Evolutionary conservation across 2,113 vertebrate genomes (phyloP).

Genomic region (Carettochelys insculpta): DNA sequence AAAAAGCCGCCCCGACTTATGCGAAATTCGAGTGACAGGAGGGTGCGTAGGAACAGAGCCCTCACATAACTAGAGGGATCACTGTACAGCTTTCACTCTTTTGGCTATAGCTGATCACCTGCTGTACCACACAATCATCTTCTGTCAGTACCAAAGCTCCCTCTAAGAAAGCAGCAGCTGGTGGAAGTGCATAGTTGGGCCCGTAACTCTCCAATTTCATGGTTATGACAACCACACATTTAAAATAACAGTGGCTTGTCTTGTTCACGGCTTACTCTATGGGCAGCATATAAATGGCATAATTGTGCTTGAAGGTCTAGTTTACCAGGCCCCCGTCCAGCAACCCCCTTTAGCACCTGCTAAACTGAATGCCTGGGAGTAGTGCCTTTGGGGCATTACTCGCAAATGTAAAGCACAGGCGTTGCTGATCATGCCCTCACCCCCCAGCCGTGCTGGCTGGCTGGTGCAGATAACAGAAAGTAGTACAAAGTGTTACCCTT

Average conservation of each 20-base stretch:
- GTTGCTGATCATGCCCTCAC: background rate
- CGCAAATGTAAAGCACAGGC: background rate
- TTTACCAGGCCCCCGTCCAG: background rate
- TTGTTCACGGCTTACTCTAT: background rate
- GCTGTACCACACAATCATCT: too few relatives aligned
- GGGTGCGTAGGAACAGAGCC: too few relatives aligned
- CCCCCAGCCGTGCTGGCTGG: background rate
- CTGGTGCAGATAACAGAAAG: background rate
- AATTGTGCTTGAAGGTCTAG: background rate
- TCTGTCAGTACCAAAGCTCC: background rate
- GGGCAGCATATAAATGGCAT: background rate
- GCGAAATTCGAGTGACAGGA: too few relatives aligned
- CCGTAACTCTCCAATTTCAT: background rate
- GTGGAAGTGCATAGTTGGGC: background rate
- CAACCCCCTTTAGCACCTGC: background rate
- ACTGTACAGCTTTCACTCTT: too few relatives aligned
- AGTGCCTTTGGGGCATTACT: background rate
- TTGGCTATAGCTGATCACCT: too few relatives aligned
- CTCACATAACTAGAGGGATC: too few relatives aligned
- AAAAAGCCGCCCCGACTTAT: too few relatives aligned
- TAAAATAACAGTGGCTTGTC: background rate
- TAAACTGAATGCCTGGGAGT: background rate
- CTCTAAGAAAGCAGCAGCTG: background rate
- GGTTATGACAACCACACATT: background rate
- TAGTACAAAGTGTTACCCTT: background rate